These are phyloP conservation scores for Acanthurus lineatus DNA, from an alignment of 2,797 vertebrate species.

Conservation along the genomic window DNA sequence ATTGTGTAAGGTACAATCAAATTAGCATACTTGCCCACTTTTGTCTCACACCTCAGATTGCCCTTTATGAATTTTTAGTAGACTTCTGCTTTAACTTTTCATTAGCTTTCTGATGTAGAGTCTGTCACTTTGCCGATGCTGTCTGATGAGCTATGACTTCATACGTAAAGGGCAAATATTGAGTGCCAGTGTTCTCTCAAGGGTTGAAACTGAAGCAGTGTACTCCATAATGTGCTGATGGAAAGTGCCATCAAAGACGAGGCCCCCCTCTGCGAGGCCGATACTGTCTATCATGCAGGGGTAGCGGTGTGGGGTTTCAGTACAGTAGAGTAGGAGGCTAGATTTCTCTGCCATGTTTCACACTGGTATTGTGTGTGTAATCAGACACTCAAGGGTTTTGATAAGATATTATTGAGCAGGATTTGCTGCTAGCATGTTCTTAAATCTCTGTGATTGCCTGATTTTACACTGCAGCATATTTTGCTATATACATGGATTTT, in stretches of 20 bases:
- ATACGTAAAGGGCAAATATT: constrained; percentile 41
- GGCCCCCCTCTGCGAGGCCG: constrained; percentile 43
- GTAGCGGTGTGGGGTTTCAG: constrained; percentile 73
- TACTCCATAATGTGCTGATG: constrained; percentile 59
- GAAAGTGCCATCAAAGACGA: constrained; percentile 68
- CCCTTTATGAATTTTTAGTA: constrained; percentile 42
- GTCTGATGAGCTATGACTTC: constrained; percentile 58
- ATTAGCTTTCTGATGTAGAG: constrained; percentile 59
- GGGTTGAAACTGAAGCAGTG: constrained; percentile 49
- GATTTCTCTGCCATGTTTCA: constrained; percentile 67
- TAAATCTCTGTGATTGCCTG: constrained; percentile 42
- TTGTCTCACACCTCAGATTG: constrained; percentile 12
- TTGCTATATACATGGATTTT: neutral
- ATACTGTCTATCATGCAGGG: constrained; percentile 61
- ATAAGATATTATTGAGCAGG: constrained; percentile 36
- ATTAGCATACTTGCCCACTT: constrained; percentile 19
- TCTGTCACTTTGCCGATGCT: constrained; percentile 37
- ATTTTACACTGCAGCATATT: constrained; percentile 10
- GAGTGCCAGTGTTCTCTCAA: constrained; percentile 25
- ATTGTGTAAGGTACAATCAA: constrained; percentile 30
- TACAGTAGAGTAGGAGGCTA: constrained; percentile 39
- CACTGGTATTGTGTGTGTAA: constrained; percentile 67
- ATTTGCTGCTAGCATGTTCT: neutral
- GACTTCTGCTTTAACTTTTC: constrained; percentile 46
- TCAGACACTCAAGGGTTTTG: constrained; percentile 58